Base-by-base conservation (phyloP, 2,797 vertebrate species). In the Discoglossus pictus region DNA sequence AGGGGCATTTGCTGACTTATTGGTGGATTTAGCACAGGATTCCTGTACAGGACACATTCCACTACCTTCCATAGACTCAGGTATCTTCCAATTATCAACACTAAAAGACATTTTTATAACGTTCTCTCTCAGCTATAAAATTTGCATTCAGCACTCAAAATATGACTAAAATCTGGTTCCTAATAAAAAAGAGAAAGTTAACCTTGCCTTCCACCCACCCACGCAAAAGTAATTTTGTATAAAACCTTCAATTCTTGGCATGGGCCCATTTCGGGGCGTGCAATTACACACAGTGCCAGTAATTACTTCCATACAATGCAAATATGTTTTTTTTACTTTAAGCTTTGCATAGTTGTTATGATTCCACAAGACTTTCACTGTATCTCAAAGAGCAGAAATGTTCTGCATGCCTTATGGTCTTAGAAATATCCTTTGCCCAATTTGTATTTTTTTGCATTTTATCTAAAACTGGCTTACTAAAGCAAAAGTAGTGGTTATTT, bases 241-340 rank as follows among this genome's bases (percentile, higher is more conserved):
- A 86, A 89, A 88, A 86, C 78, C 73, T 88, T 81, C 82, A 83
- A 89, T 91, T 81, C 68, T 91, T 91, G 87, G 90, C 87, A 83
- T 84, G 81, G 83, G 79, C 86, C 84, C 86, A 91, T 80, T 79
- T 86, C 91, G 88, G 90, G 90, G 89, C 92, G 90, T 93, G 88
- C 92, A 87, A 89, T 84, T n/a, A 85, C 81, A 85, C 80, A 83
- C 61, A 70, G 79, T 90, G 91, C 91, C 92, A 92, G 88, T 97
- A 96, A 96, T 94, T 96, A 91, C 89, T 96, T 96, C 93, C 93
- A 96, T 95, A 92, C 86, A 92, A 87, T 85, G 88, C 76, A 58
- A 83, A 74, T 79, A 73, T n/a, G n/a, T n/a, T n/a, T n/a, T n/a
- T n/a, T 83, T 88, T 83, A 83, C 80, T 82, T 83, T 83, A 73